phyloP scores from a whole-genome alignment of 2,113 vertebrate genomes.

The Glareola pratincola region DNA sequence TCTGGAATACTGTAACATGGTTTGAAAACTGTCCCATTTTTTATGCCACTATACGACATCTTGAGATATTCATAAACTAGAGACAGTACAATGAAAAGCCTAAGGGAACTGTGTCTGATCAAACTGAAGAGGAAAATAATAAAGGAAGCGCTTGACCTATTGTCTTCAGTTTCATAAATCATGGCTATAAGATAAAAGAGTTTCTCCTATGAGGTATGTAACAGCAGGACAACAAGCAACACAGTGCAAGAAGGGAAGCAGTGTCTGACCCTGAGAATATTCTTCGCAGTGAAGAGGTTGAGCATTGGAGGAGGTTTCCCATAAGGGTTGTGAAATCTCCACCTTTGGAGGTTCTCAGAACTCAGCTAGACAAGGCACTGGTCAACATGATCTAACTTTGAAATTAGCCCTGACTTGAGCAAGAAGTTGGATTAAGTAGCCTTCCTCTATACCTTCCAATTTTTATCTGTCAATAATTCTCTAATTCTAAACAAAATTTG shows the following conservation, averaged over 20 bases:
- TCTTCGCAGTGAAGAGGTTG: background rate
- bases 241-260: background rate
- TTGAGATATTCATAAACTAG: background rate
- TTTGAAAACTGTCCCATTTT: background rate
- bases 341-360: background rate
- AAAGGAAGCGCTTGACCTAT: background rate
- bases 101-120: background rate
- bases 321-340: background rate
- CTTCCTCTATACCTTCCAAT: background rate
- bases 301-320: background rate
- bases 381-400: background rate
- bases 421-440: background rate
- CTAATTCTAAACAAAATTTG: background rate
- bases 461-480: background rate
- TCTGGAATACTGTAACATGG: background rate
- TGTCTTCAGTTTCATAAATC: background rate
- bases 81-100: background rate
- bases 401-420: background rate
- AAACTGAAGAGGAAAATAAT: background rate
- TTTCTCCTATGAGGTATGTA: background rate
- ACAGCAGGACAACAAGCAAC: background rate
- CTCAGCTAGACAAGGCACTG: background rate
- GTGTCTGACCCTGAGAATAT: background rate
- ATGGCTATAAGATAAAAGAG: background rate
- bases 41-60: background rate